Evolutionary conservation across 92 coral and sea anemone genomes (phyloP), one percentile per base, ranked within the genome.

Genomic region (Phenganax subtilis): DNA sequence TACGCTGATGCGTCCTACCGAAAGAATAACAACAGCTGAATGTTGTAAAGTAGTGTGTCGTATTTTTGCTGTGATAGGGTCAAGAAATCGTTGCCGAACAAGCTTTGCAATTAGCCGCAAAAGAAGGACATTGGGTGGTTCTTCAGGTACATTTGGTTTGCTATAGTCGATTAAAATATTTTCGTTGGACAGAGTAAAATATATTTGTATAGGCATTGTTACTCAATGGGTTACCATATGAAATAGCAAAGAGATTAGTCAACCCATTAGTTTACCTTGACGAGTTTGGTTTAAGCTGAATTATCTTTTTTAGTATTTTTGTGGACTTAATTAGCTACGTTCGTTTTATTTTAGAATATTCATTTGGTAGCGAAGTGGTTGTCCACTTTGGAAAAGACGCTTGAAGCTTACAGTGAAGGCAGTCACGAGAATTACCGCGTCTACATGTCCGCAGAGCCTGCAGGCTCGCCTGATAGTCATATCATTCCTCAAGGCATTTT

Each of bases 121-220:
- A 96, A 84, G 99, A 96, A 81, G 99, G 99, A 27, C 99, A 96
- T 73, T 96, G 99, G 99, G 99, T 96, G 73, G 90, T 96, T 87
- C 84, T 94, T 31, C 98, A 94, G 98, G 98, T 93, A 71, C 54
- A 88, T n/a, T 2, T 68, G 20, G 47, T 37, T 37, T 37, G 47
- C 47, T 37, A 37, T 37, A 1, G 47, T 5, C 5, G 47, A 5
- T 37, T 5, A 37, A 37, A 37, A 1, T 37, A 1, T 37, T 37
- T 37, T 2, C 47, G 47, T 37, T 37, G 47, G 47, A 37, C 47
- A 1, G 47, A 1, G 47, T 37, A 37, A 37, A 37, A 37, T 37
- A 37, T 37, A 37, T 37, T 37, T 2, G 47, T 37, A 20, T 20
- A 20, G 25, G 47, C 47, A 1, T 37, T 37, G 47, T 37, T 5